Evolutionary conservation across 1,140 invertebrate species (phyloP).

Genomic region (Cydia amplana): DNA sequence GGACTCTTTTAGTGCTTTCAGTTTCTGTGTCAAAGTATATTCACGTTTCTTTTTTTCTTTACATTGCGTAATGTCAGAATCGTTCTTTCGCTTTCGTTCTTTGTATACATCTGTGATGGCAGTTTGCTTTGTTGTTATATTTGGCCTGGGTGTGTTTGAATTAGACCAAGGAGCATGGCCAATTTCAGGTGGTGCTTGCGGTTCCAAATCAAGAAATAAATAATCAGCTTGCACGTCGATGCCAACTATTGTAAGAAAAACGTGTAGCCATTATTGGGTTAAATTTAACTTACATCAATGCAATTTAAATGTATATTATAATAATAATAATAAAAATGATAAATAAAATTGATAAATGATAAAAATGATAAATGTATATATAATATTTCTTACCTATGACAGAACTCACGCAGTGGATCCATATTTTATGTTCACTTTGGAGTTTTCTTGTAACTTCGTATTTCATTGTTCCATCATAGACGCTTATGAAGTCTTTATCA

Average conservation of each 20-base stretch:
- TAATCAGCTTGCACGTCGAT: conserved; percentile 66
- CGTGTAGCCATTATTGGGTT: not conserved
- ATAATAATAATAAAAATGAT: no score
- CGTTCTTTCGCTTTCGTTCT: conserved; percentile 61
- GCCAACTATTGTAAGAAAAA: conserved; percentile 62
- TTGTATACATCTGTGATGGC: conserved; percentile 46
- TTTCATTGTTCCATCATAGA: conserved; percentile 62
- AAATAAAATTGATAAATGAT: no score
- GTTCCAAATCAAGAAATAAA: conserved; percentile 53
- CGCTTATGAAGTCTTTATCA: conserved; percentile 64
- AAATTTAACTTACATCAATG: not conserved
- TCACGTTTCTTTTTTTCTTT: conserved; percentile 67
- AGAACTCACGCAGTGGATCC: conserved; percentile 69
- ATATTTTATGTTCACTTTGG: conserved; percentile 62
- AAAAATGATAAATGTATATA: no score
- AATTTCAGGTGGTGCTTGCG: conserved; percentile 1
- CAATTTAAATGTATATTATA: not conserved
- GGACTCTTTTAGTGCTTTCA: conserved; percentile 53
- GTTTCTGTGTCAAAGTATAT: conserved; percentile 51
- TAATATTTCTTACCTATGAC: conserved; percentile 58
- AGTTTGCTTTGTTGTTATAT: conserved; percentile 37
- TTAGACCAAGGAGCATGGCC: not conserved
- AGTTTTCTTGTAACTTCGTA: conserved; percentile 63
- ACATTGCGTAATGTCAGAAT: conserved; percentile 42
- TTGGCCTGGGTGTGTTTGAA: conserved; percentile 28